A percentile compares a stretch with the other conserved stretches of the same genome.
phyloP scores from a whole-genome alignment of 1,140 invertebrate genomes.

The Samia ricini region DNA sequence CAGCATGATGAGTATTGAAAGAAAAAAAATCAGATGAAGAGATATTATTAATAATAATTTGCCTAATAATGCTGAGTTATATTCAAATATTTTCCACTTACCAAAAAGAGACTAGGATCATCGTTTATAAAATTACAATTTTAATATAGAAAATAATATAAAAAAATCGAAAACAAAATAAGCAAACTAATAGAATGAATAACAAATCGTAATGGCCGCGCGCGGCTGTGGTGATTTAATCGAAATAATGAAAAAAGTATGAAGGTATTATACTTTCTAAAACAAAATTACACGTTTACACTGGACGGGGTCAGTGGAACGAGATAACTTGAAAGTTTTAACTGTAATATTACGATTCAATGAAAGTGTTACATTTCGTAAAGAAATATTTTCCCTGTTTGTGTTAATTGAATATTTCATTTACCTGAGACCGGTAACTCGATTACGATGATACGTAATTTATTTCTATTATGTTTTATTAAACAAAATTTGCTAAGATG shows the following conservation, averaged over 20 bases:
- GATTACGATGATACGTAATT: no score
- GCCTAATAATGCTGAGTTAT: no score
- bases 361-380: background rate
- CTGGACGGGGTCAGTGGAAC: slow-evolving; percentile 11
- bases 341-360: slow-evolving; percentile 7
- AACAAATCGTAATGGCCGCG: background rate
- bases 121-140: background rate
- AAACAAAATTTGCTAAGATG: no score
- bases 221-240: background rate
- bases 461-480: no score
- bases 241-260: background rate
- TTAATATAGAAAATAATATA: background rate
- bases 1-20: no score
- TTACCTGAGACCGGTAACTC: background rate
- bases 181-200: background rate
- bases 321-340: slow-evolving; percentile 17
- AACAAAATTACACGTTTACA: background rate
- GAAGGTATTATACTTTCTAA: slow-evolving; percentile 16
- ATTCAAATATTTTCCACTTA: background rate
- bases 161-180: background rate
- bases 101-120: background rate
- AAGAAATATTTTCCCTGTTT: background rate
- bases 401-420: background rate
- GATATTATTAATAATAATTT: no score
- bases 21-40: no score